phyloP scores from a whole-genome alignment of 2,113 vertebrate species.

The Sinocyclocheilus grahami region DNA sequence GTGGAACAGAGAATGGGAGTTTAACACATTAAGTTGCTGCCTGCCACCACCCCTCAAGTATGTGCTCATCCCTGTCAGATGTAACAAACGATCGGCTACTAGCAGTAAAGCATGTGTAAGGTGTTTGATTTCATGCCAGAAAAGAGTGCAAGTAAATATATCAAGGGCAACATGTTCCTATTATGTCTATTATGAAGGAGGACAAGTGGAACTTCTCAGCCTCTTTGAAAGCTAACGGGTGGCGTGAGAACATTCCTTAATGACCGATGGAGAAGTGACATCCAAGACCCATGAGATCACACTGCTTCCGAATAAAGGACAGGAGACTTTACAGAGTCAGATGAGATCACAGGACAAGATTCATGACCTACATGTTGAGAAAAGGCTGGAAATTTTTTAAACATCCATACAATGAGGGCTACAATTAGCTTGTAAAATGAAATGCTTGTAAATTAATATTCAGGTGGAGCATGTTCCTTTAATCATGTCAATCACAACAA shows the following conservation, averaged over 20 bases:
- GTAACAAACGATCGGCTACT: neutral
- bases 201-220: conserved; percentile 48
- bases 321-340: conserved; percentile 43
- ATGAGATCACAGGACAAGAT: conserved; percentile 64
- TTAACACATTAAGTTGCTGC: neutral
- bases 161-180: conserved; percentile 28
- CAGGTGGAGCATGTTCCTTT: neutral
- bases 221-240: conserved; percentile 19
- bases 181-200: conserved; percentile 45
- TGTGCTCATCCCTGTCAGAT: conserved; percentile 17
- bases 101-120: conserved; percentile 11
- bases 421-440: conserved; percentile 5
- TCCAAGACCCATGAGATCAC: conserved; percentile 74
- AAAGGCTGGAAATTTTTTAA: conserved; percentile 37
- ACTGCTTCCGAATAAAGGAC: conserved; percentile 59
- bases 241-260: conserved; percentile 53
- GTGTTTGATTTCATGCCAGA: conserved; percentile 37
- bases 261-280: conserved; percentile 63
- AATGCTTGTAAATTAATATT: neutral
- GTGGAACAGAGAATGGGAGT: neutral
- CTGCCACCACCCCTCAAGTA: neutral
- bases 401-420: conserved; percentile 24
- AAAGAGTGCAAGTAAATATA: conserved; percentile 26
- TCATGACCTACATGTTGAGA: conserved; percentile 69
- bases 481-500: neutral